Evolutionary conservation across 2,888 invertebrate species (phyloP), one percentile per base, ranked within the genome.

Genomic region (Agrotis clavis): DNA sequence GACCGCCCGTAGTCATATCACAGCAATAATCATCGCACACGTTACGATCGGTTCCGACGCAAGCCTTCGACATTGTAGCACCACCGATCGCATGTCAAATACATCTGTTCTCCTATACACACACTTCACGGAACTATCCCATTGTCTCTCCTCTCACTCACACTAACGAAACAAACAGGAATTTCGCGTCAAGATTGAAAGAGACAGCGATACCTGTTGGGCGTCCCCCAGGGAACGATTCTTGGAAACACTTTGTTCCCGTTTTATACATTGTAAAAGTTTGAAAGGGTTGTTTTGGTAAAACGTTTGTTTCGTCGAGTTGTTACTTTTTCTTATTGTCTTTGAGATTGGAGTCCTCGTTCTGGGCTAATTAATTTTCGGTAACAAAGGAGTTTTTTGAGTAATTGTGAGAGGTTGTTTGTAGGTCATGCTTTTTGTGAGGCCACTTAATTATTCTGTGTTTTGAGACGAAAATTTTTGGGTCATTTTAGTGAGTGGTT

Each of bases 301-400:
- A 81, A 78, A 69, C 72, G 71, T 79, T 71, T 81, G 74, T 81
- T 83, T 81, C 71, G 79, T 78, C 67, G 79, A 77, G 73, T 82
- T 79, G 83, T 71, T 86, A 79, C 80, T 82, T 81, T 80, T 84
- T 80, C 74, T 82, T 84, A 71, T 79, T 84, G 78, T 79, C 83
- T 71, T 47, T 68, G 60, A 72, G 81, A 72, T 79, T 67, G 73
- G 48, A 77, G 68, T 74, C 64, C 80, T 77, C 66, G 79, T 83
- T 84, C 79, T 80, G 73, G 77, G 86, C 83, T 87, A 86, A 87
- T 87, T 86, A 87, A 87, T 87, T 86, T 83, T 84, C 64, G 60
- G 65, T 45, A 70, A 84, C 84, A 84, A 84, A 79, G 72, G 79
- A 71, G 72, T 81, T 80, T 79, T 79, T 63, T 48, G 62, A 80